Evolutionary conservation across 2,888 invertebrate species (phyloP), one percentile per base, ranked within the genome.

Genomic region (Odontocolon sp.): DNA sequence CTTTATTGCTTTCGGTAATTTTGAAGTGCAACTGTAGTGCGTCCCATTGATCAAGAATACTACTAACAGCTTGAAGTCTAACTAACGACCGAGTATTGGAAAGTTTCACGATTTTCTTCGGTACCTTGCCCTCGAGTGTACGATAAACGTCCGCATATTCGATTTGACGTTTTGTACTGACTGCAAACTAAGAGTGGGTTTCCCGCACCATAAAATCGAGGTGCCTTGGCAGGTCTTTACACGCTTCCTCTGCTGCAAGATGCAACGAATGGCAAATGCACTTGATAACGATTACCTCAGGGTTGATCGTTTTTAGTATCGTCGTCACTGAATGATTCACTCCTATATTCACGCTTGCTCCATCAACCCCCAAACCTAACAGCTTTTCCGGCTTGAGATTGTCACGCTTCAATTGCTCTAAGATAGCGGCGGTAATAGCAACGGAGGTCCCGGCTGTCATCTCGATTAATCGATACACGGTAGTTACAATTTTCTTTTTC

Each of bases 41-140:
- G n/a, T 87, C 84, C 87, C 84, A 86, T 59, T 86, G 86, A 1
- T 85, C 80, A 14, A 82, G 74, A 42, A 85, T 84, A 33, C 82
- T 79, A 9, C 23, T 52, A 57, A 84, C 54, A 78, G 83, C 84
- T 59, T 77, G 6, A 80, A 78, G 50, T 75, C 79, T 23, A 77
- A 79, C 82, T 8, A 74, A 14, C 76, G 82, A 84, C 14, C 82
- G 81, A 9, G 82, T 84, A 50, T 80, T 80, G 9, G 81, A 80
- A 4, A 84, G 69, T 57, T 80, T 81, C 63, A 71, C 68, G 4
- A 81, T 77, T 80, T 83, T 82, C 21, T 74, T 80, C 31, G 47
- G 47, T 5, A 40, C 6, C 23, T 68, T 68, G 0, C 16, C 47
- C 9, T 14, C 9, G 2, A 84, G 78, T 14, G 38, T 38, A 38